A percentile compares a stretch with the other conserved stretches of the same genome.
phyloP scores from a whole-genome alignment of 1,140 invertebrate genomes.

The Camponotus floridanus region DNA sequence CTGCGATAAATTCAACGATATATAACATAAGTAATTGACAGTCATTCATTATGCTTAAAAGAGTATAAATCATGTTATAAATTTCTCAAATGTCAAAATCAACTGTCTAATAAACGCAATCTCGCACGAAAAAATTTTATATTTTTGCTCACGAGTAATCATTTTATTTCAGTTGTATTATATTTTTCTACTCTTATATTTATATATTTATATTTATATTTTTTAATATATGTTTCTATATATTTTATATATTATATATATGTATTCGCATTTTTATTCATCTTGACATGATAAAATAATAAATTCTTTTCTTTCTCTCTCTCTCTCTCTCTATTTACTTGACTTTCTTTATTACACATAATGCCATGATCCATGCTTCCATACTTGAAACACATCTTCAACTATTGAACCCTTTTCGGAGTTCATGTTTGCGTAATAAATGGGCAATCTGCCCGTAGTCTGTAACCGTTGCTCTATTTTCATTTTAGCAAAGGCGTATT shows the following conservation, averaged over 20 bases:
- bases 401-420: constrained; percentile 42
- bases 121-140: no score
- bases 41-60: no score
- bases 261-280: neutral
- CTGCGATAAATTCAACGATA: no score
- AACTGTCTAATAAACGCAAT: no score
- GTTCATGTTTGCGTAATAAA: constrained; percentile 54
- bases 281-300: constrained; percentile 5
- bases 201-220: no score
- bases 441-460: constrained; percentile 44
- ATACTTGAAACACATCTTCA: constrained; percentile 42
- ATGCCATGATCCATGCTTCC: constrained; percentile 25
- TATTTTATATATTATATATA: neutral
- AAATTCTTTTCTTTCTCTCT: neutral
- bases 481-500: constrained; percentile 49
- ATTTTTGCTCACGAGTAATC: no score
- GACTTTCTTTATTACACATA: constrained; percentile 30
- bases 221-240: neutral
- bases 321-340: constrained; percentile 7
- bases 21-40: no score
- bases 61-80: no score
- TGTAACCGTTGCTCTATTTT: constrained; percentile 46
- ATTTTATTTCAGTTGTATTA: neutral
- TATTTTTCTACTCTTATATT: neutral
- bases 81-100: no score